A percentile compares a stretch with the other conserved stretches of the same genome.
Evolutionary conservation across 2,888 invertebrate species (phyloP).

Genomic region (Nomada lathburiana): DNA sequence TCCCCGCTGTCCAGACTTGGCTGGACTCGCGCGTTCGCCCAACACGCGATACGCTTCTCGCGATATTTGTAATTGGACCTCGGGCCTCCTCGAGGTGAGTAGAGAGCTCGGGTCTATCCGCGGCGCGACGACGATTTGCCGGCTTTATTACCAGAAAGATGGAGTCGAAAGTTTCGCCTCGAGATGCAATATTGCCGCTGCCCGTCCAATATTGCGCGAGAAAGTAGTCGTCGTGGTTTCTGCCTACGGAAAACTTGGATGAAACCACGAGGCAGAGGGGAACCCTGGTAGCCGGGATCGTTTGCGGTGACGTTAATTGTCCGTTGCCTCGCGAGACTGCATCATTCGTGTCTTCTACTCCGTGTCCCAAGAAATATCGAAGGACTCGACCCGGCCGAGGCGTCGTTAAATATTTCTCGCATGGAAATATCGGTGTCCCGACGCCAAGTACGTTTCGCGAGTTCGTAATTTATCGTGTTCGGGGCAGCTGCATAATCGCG

Average conservation of each 20-base stretch:
- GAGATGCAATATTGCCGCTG: too few relatives aligned
- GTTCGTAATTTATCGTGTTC: conserved; percentile 64
- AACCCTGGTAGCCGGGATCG: background rate
- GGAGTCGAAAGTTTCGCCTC: background rate
- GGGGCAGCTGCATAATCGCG: conserved; percentile 72
- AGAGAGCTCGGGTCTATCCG: background rate
- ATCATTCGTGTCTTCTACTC: conserved; percentile 9
- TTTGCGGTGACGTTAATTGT: background rate
- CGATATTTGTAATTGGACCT: conserved; percentile 24
- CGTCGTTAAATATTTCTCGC: conserved; percentile 29
- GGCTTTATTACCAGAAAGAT: background rate
- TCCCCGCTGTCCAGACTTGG: background rate
- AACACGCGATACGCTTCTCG: conserved; percentile 3
- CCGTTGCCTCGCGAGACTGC: background rate
- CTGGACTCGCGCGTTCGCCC: background rate
- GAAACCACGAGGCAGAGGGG: background rate
- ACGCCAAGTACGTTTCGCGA: conserved; percentile 3
- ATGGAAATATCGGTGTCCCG: conserved; percentile 8
- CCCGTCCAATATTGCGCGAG: too few relatives aligned
- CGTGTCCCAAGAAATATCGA: background rate
- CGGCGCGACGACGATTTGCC: background rate
- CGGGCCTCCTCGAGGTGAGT: background rate
- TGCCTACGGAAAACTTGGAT: background rate
- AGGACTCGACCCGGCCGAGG: background rate
- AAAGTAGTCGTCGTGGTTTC: too few relatives aligned